Percentiles rank a stretch among this genome's conserved stretches.
Conservation (phyloP, 2,888 invertebrate species). For the Cryptocephalus primarius region DNA sequence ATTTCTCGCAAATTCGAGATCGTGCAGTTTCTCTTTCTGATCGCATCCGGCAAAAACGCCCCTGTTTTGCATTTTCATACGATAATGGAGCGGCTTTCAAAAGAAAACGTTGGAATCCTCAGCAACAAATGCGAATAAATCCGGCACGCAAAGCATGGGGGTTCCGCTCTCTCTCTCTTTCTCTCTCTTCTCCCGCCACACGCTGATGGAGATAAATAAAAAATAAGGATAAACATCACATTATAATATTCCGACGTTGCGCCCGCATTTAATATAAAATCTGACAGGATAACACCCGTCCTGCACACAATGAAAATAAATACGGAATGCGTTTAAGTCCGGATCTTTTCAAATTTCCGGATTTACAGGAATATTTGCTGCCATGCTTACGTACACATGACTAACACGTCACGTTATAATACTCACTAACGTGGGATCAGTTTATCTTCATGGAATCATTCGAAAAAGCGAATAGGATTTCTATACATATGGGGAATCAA, state of each 20-base stretch:
- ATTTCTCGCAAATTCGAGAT: no score
- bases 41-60: background rate
- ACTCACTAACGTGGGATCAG: no score
- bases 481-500: no score
- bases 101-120: background rate
- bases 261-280: slow-evolving; percentile 13
- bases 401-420: no score
- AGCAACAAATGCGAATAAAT: background rate
- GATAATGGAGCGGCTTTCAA: background rate
- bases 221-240: background rate
- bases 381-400: no score
- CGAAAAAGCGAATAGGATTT: no score
- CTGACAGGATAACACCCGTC: slow-evolving; percentile 16
- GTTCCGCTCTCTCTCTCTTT: no score
- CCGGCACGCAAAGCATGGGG: background rate
- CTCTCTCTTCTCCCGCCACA: no score
- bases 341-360: slow-evolving; percentile 20
- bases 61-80: background rate
- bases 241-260: slow-evolving; percentile 1
- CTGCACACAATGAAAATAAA: slow-evolving; percentile 21
- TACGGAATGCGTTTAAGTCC: slow-evolving; percentile 21
- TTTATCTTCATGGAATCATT: no score
- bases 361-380: slow-evolving; percentile 2
- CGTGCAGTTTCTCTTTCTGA: no score
- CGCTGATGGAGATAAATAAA: slow-evolving; percentile 1